Base-by-base conservation (phyloP, 1,140 invertebrate species). In the Microplitis demolitor region DNA sequence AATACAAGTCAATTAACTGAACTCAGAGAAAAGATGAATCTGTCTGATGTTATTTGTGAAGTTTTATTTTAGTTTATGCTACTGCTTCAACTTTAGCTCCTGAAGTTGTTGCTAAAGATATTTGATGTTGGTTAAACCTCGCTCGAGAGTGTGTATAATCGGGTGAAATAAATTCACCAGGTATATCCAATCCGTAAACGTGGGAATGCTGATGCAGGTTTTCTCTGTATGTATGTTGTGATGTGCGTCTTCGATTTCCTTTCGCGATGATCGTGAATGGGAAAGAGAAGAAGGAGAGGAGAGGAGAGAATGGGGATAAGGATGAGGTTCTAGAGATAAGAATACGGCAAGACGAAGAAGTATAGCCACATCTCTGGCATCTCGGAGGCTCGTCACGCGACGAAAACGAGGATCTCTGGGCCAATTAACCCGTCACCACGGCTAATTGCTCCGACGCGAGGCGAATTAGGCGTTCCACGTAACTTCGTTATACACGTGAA, bases 361-460 rank as follows among this genome's bases (percentile, higher is more conserved):
- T 39, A 45, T 35, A 54, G 45, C 31, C 50, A 16, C 62, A 9
- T 78, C 74, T 76, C 66, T 67, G 35, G 62, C 77, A 74, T 75
- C 72, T 77, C 31, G 64, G 60, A 72, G 60, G 61, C 61, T 68
- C 78, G 78, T 82, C 80, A 82, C 78, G 79, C 78, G 79, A 83
- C 80, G 82, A 84, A 82, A 80, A 79, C 75, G 77, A 77, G 76
- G 77, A 79, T 78, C 79, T 67, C 33, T 69, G 73, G 71, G 71
- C 79, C 79, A 84, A 84, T 84, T 83, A 84, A 82, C 74, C 75
- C 82, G 80, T 84, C 83, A 82, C 78, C 69, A 76, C 66, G 54
- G 74, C 78, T 84, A 84, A 84, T 83, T 83, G 78, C 78, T 16
- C 72, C 69, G 72, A 76, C 77, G 72, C 67, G 69, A 69, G 70